Base-by-base conservation (phyloP, 2,797 vertebrate genomes). In the Delichon dasypus region DNA sequence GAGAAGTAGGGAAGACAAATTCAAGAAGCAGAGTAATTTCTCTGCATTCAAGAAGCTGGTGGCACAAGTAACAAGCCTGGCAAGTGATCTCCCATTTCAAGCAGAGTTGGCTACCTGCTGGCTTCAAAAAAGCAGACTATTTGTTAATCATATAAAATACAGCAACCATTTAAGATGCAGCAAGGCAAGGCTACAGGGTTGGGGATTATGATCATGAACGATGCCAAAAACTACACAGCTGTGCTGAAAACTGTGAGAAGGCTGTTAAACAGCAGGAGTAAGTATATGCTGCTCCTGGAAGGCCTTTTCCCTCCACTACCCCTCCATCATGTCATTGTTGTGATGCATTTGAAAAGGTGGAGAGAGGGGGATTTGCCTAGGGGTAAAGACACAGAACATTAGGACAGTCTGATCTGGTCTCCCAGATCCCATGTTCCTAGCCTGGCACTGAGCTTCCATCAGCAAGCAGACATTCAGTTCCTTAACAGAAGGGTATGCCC, bases 61-160 rank as follows among this genome's bases (percentile, higher is more conserved):
- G 92, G 91, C 94, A 93, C 85, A 94, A 92, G 66, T n/a, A 84
- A 88, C 51, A 93, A 96, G 93, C 85, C 85, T 79, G 83, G 70
- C 88, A 62, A 94, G 71, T 62, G 71, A 92, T 77, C 77, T 94
- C 87, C 78, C 83, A 74, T 83, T 94, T 93, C 88, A 77, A 97
- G 90, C 93, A 92, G 5, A 2, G 88, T 15, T 72, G 86, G 80
- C 88, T 93, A 97, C 83, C 93, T 3, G 8, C 89, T 88, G 76
- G 82, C 93, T 95, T 93, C 85, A 70, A 55, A 91, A 96, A 85
- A 97, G 85, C 88, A 61, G 80, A 95, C 89, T 95, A 94, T 22
- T 76, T 66, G 78, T 92, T 92, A 94, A 91, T 67, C 77, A 57
- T 65, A 92, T 47, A 91, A 95, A 95, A 90, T 86, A 93, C 55